Percentiles rank a stretch among this genome's conserved stretches.
phyloP scores from a whole-genome alignment of 2,888 invertebrate genomes.

The Phengaris arion region DNA sequence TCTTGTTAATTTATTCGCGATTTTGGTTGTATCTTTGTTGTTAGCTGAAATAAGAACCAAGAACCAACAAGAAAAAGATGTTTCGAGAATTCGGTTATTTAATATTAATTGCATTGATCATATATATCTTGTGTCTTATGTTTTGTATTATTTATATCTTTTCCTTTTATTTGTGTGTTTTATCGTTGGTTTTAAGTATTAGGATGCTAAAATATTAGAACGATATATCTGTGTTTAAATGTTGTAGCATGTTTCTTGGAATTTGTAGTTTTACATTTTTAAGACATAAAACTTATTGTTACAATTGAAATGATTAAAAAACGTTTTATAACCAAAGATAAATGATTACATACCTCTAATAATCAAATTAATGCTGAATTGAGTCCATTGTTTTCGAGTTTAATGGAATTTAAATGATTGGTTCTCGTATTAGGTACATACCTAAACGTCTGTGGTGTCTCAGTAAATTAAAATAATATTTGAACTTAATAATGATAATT shows the following conservation, averaged over 20 bases:
- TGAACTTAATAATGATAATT: neutral
- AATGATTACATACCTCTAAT: too few species aligned
- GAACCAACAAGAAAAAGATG: neutral
- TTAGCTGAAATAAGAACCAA: neutral
- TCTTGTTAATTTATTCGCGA: conserved; percentile 15
- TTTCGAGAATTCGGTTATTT: neutral
- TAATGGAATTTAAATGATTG: too few species aligned
- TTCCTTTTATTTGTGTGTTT: neutral
- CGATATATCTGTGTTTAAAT: neutral
- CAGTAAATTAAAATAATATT: neutral
- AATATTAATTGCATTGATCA: conserved; percentile 7
- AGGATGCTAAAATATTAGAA: neutral
- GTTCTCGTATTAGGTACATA: too few species aligned
- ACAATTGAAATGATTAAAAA: too few species aligned
- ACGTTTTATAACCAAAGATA: too few species aligned
- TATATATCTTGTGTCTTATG: neutral
- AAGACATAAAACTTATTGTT: too few species aligned
- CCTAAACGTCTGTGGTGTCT: too few species aligned
- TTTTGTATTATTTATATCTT: neutral
- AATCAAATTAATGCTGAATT: too few species aligned
- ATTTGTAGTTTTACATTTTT: too few species aligned
- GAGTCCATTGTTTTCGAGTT: too few species aligned
- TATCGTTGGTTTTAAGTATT: neutral
- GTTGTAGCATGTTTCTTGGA: too few species aligned
- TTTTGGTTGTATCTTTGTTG: neutral